These are phyloP conservation scores for Oreochromis niloticus DNA, from an alignment of 2,113 vertebrate species.

Conservation along the genomic window DNA sequence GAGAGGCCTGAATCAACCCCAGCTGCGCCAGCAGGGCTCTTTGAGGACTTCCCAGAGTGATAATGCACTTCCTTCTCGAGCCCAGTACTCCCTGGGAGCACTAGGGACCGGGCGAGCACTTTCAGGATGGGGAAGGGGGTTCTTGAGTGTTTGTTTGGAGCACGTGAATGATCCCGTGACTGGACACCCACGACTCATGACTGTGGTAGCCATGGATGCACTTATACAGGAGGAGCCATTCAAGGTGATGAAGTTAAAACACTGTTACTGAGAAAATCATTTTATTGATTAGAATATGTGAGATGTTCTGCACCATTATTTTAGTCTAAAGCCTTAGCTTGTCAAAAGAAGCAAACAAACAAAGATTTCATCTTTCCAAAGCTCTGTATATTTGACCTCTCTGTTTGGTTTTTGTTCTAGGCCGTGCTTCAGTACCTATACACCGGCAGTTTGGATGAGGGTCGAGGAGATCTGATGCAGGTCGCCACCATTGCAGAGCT, in stretches of 20 bases:
- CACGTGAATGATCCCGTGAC: constrained; percentile 76
- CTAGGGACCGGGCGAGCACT: constrained; percentile 60
- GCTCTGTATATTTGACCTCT: not conserved
- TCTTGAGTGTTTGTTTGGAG: constrained; percentile 76
- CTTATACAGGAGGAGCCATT: constrained; percentile 78
- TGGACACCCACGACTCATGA: constrained; percentile 74
- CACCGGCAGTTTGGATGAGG: constrained; percentile 79
- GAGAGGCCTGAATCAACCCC: constrained; percentile 48
- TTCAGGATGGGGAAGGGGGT: constrained; percentile 82
- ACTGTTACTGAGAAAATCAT: not conserved
- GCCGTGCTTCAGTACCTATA: constrained; percentile 86
- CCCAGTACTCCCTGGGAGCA: constrained; percentile 35
- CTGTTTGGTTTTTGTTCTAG: constrained; percentile 4
- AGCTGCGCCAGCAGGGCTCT: constrained; percentile 63
- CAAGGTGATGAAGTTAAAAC: constrained; percentile 51
- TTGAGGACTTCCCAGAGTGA: constrained; percentile 77
- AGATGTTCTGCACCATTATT: not conserved
- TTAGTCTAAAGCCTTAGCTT: not conserved
- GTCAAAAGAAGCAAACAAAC: not conserved
- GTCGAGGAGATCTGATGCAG: constrained; percentile 78
- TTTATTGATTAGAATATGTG: not conserved
- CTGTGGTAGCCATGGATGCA: constrained; percentile 78
- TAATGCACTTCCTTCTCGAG: constrained; percentile 67
- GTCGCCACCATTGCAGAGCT: constrained; percentile 86
- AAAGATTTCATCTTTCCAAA: not conserved